Conservation (phyloP, 1,140 invertebrate genomes). For the Dreissena polymorpha region DNA sequence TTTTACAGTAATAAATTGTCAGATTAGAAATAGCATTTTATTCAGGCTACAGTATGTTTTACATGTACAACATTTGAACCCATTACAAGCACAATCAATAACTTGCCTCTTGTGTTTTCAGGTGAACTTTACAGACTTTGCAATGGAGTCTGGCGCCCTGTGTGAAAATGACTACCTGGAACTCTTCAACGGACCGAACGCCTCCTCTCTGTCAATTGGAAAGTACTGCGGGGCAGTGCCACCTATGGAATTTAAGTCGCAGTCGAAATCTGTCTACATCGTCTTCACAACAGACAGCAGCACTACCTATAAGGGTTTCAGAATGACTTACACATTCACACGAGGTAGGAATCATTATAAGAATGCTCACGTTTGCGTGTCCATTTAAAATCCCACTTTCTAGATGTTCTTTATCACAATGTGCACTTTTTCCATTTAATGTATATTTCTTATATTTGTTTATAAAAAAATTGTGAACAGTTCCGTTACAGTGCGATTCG, state of each 20-base stretch:
- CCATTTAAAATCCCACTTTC: too few species aligned
- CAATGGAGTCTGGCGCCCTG: slow-evolving; percentile 94
- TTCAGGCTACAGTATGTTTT: too few species aligned
- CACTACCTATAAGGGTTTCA: slow-evolving; percentile 84
- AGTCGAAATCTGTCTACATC: slow-evolving; percentile 91
- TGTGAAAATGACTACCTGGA: slow-evolving; percentile 96
- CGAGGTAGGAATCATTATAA: too few species aligned
- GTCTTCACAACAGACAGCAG: slow-evolving; percentile 93
- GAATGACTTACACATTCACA: slow-evolving; percentile 73
- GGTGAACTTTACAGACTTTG: slow-evolving; percentile 96
- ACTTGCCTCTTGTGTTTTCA: slow-evolving; percentile 64
- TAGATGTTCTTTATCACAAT: too few species aligned
- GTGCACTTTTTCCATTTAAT: too few species aligned
- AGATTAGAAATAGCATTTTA: not conserved
- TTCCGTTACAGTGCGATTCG: too few species aligned
- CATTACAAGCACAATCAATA: too few species aligned
- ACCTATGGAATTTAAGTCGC: slow-evolving; percentile 90
- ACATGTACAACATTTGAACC: too few species aligned
- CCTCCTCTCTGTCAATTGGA: slow-evolving; percentile 80
- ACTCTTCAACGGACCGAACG: slow-evolving; percentile 91
- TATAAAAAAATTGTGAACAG: too few species aligned
- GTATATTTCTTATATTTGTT: too few species aligned
- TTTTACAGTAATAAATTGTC: too few species aligned
- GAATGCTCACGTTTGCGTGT: too few species aligned
- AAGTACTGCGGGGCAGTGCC: slow-evolving; percentile 88